Percentiles rank a stretch among this genome's conserved stretches.
Conservation (phyloP, 2,888 invertebrate genomes). For the Watsonalla binaria region DNA sequence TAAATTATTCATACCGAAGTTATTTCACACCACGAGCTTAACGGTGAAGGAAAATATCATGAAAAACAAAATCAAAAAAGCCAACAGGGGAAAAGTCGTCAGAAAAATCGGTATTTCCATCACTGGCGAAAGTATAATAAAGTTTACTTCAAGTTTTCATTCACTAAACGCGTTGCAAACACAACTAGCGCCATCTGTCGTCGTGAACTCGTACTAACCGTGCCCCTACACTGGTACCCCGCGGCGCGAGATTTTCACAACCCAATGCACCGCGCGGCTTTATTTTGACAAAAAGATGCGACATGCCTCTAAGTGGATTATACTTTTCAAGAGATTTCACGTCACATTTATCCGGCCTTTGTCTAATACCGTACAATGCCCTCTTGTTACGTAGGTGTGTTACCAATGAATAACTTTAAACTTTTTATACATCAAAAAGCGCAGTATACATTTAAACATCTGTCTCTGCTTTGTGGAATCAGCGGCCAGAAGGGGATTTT, state of each 20-base stretch:
- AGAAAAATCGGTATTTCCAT: too few relatives aligned
- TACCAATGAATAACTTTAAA: conserved; percentile 54
- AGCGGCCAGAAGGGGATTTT: conserved; percentile 34
- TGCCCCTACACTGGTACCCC: conserved; percentile 47
- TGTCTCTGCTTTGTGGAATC: conserved; percentile 57
- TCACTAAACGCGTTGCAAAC: neutral
- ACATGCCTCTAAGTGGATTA: conserved; percentile 77
- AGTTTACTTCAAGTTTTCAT: too few relatives aligned
- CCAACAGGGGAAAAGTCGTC: too few relatives aligned
- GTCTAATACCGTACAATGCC: conserved; percentile 53
- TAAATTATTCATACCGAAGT: too few relatives aligned
- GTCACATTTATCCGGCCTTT: conserved; percentile 66
- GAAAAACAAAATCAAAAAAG: too few relatives aligned
- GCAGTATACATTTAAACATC: conserved; percentile 57
- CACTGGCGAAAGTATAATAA: too few relatives aligned
- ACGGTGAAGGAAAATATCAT: too few relatives aligned
- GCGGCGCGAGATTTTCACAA: conserved; percentile 66
- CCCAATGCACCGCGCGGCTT: conserved; percentile 62
- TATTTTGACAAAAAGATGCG: conserved; percentile 66
- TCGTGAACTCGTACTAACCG: conserved; percentile 3
- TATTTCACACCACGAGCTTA: too few relatives aligned
- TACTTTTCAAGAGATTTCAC: conserved; percentile 66
- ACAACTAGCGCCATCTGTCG: conserved; percentile 46
- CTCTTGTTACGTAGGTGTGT: conserved; percentile 71
- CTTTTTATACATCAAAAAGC: conserved; percentile 53